Conservation (phyloP, 2,888 invertebrate species). For the Diarsia mendica region DNA sequence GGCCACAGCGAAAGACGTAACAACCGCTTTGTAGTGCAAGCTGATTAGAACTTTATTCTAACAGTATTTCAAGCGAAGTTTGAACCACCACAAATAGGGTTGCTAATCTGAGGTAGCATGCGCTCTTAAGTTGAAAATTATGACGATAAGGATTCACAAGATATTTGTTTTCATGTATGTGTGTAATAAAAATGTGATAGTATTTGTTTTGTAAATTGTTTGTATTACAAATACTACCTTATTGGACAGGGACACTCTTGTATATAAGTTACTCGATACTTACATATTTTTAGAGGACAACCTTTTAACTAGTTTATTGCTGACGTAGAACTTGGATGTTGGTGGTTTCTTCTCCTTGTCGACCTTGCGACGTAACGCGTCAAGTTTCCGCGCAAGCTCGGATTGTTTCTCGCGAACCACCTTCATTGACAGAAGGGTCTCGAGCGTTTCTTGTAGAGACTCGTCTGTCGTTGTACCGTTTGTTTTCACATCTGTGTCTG, state of each 20-base stretch:
- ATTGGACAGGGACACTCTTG: neutral
- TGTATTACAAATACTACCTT: neutral
- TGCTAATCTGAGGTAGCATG: too few species aligned
- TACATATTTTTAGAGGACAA: constrained; percentile 76
- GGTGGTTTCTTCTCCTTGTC: constrained; percentile 94
- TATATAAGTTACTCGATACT: constrained; percentile 44
- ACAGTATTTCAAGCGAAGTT: too few species aligned
- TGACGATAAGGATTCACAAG: too few species aligned
- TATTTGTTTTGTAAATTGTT: neutral
- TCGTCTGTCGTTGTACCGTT: constrained; percentile 87
- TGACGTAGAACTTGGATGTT: constrained; percentile 93
- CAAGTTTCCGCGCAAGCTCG: constrained; percentile 97
- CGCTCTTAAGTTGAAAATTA: too few species aligned
- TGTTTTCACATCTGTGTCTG: constrained; percentile 74
- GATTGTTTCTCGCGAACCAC: constrained; percentile 94
- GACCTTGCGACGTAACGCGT: constrained; percentile 94
- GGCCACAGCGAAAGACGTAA: too few species aligned
- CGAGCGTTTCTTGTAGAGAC: constrained; percentile 94
- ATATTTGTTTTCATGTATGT: too few species aligned
- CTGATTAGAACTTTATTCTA: too few species aligned
- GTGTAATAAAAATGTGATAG: too few species aligned
- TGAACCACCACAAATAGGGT: too few species aligned
- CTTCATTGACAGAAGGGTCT: constrained; percentile 95
- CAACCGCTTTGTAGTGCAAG: too few species aligned
- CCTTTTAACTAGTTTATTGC: constrained; percentile 73